Conservation (phyloP, 2,888 invertebrate species). For the Macaria notata region DNA sequence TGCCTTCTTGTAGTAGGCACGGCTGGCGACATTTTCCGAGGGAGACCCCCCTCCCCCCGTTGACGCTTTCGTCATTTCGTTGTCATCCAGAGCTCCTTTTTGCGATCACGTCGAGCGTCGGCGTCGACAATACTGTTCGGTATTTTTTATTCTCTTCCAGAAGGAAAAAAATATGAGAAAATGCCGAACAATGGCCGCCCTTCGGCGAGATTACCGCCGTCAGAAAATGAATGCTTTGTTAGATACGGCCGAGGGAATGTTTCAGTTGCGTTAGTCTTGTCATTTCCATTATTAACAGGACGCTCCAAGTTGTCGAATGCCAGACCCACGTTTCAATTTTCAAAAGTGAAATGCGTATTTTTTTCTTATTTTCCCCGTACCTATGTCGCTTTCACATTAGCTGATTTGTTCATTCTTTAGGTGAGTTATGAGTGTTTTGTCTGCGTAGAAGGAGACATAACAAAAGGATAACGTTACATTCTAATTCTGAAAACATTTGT, state of each 20-base stretch:
- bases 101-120: constrained; percentile 72
- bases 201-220: constrained; percentile 81
- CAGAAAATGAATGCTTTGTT: constrained; percentile 81
- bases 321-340: constrained; percentile 56
- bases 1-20: constrained; percentile 76
- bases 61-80: constrained; percentile 76
- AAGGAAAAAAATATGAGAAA: constrained; percentile 69
- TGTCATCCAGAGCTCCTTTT: constrained; percentile 76
- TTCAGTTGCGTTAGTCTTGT: constrained; percentile 77
- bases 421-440: neutral
- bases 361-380: constrained; percentile 36
- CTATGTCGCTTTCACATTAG: constrained; percentile 19
- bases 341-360: constrained; percentile 39
- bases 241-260: constrained; percentile 69
- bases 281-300: constrained; percentile 68
- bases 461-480: too few species aligned
- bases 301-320: constrained; percentile 57
- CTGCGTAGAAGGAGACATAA: neutral
- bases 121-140: constrained; percentile 73
- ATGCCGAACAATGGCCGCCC: constrained; percentile 78
- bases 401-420: constrained; percentile 13
- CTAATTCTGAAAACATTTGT: too few species aligned
- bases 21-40: constrained; percentile 73
- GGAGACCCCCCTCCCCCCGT: constrained; percentile 60
- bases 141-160: constrained; percentile 77